Conservation (phyloP, 2,888 invertebrate species). For the Crocallis elinguaria region DNA sequence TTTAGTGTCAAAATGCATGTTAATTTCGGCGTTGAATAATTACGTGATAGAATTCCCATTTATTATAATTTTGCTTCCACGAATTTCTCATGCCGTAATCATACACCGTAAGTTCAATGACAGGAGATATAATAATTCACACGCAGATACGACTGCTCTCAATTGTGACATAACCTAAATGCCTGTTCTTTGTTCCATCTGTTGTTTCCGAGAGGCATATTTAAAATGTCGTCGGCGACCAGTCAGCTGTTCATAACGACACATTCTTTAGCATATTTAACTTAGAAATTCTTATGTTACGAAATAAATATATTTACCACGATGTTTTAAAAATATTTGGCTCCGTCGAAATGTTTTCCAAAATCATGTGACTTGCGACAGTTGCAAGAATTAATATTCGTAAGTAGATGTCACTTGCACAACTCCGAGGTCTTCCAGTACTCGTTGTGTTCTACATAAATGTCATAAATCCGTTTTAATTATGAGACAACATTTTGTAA, state of each 20-base stretch:
- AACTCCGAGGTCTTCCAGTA: slow-evolving; percentile 24
- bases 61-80: slow-evolving; percentile 26
- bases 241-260: too few species aligned
- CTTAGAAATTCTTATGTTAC: too few species aligned
- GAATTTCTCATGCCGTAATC: slow-evolving; percentile 22
- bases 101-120: slow-evolving; percentile 30
- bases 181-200: not conserved
- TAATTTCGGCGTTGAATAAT: slow-evolving; percentile 37
- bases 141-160: slow-evolving; percentile 19
- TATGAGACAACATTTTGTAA: slow-evolving; percentile 4
- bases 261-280: too few species aligned
- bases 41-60: slow-evolving; percentile 41
- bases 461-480: slow-evolving; percentile 13
- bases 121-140: slow-evolving; percentile 25
- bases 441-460: slow-evolving; percentile 17
- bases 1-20: slow-evolving; percentile 46
- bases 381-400: not conserved
- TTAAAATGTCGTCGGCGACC: too few species aligned
- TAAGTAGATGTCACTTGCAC: slow-evolving; percentile 8
- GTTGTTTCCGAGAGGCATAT: not conserved
- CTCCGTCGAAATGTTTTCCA: not conserved
- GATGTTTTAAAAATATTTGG: too few species aligned
- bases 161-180: not conserved
- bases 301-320: too few species aligned
- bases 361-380: not conserved